These are phyloP conservation scores for Abramis brama DNA, from an alignment of 2,113 vertebrate genomes.

Conservation along the genomic window DNA sequence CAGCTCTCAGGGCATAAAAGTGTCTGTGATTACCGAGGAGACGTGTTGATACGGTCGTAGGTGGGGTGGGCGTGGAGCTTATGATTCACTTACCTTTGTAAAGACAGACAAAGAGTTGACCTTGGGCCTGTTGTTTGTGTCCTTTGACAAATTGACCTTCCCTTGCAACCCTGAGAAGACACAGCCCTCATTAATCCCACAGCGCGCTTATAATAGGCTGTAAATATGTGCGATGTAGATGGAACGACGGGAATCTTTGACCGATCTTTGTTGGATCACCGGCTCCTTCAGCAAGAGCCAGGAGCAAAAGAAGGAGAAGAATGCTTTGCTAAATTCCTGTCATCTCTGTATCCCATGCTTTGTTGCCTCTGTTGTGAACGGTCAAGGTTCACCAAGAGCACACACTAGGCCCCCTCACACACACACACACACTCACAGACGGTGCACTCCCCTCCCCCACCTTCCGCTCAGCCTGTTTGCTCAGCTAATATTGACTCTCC, in stretches of 20 bases:
- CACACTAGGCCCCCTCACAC: slow-evolving; percentile 40
- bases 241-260: slow-evolving; percentile 41
- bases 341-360: slow-evolving; percentile 68
- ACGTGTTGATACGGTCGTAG: slow-evolving; percentile 54
- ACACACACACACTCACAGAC: slow-evolving; percentile 58
- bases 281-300: neutral
- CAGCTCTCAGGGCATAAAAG: slow-evolving; percentile 54
- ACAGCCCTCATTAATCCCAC: slow-evolving; percentile 56
- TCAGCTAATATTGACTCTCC: slow-evolving; percentile 94
- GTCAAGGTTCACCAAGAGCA: slow-evolving; percentile 72
- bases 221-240: slow-evolving; percentile 33
- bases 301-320: slow-evolving; percentile 56
- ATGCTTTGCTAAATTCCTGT: slow-evolving; percentile 56
- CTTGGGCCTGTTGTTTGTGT: slow-evolving; percentile 55
- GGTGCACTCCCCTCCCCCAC: slow-evolving; percentile 70
- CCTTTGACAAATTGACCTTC: slow-evolving; percentile 49
- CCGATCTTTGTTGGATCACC: slow-evolving; percentile 18
- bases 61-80: slow-evolving; percentile 60
- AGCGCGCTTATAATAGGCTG: slow-evolving; percentile 45
- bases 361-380: slow-evolving; percentile 63
- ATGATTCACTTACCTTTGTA: slow-evolving; percentile 47
- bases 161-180: slow-evolving; percentile 57
- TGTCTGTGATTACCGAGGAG: slow-evolving; percentile 54
- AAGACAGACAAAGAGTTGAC: slow-evolving; percentile 51
- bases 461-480: slow-evolving; percentile 88